Evolutionary conservation across 2,113 vertebrate genomes (phyloP).

Genomic region (Circaetus cinerascens): DNA sequence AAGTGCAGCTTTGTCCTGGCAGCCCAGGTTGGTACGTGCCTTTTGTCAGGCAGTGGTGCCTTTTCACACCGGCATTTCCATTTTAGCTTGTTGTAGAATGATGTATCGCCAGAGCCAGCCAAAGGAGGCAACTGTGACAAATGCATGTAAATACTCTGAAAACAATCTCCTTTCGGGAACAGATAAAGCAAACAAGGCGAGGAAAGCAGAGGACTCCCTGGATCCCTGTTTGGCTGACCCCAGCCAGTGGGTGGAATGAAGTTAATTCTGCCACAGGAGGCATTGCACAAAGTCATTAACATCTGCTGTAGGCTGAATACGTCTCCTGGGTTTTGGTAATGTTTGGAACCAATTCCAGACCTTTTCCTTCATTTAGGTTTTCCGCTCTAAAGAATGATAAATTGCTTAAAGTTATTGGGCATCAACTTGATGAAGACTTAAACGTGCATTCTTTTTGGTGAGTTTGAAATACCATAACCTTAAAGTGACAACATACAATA

Average conservation of each 20-base stretch:
- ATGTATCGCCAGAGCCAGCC: background rate
- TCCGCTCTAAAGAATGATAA: background rate
- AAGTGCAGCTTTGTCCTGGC: background rate
- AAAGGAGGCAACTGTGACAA: background rate
- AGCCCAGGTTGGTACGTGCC: background rate
- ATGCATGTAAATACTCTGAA: background rate
- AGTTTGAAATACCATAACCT: background rate
- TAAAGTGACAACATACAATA: background rate
- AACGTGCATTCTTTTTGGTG: background rate
- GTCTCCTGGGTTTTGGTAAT: background rate
- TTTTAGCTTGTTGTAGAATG: background rate
- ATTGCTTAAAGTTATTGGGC: background rate
- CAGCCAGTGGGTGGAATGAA: background rate
- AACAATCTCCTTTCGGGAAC: background rate
- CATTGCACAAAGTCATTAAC: background rate
- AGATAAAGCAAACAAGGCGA: background rate
- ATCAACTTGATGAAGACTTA: background rate
- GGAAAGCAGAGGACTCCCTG: background rate
- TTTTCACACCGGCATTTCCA: background rate
- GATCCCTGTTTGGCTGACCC: background rate
- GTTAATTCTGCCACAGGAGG: background rate
- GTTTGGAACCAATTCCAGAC: background rate
- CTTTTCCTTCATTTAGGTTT: conserved; percentile 2
- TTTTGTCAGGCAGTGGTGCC: background rate
- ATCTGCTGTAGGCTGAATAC: background rate